Base-by-base conservation (phyloP, 2,113 vertebrate species). In the Oryzias melastigma region DNA sequence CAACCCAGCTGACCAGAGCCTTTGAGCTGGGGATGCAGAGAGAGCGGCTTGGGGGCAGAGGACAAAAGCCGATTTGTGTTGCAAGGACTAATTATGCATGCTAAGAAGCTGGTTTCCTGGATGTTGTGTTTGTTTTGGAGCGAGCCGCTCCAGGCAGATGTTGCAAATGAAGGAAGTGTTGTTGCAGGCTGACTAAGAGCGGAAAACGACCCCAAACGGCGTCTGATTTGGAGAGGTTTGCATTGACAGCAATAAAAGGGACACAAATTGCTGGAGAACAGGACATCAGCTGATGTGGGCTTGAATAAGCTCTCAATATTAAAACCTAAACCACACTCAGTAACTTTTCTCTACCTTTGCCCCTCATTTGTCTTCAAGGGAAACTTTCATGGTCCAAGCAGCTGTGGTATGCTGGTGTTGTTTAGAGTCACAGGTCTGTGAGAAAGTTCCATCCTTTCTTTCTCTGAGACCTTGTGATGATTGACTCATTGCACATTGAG, bases 51-150 rank as follows among this genome's bases (percentile, higher is more conserved):
- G 35, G 35, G 35, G 35, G 35, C 10, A 35, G 10, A 12, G 35
- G 35, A 35, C 35, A 35, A 35, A 35, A 35, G 35, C 35, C 10
- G 35, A 35, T 35, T 35, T 35, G 87, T 88, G 75, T 78, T 67
- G 74, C 66, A 67, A 82, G 70, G 42, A 58, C 71, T 88, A 72
- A 84, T 88, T 83, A 89, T 87, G 76, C 80, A 55, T 22, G 63
- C 80, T 43, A 54, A 15, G 58, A 61, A 66, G 48, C 66, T 40
- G 70, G 48, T 82, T 87, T 85, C 74, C 78, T 80, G 78, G 77
- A 77, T 83, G 82, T 73, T 74, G 72, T 90, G 88, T 90, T 91
- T 86, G 86, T 89, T 68, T 91, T 90, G 88, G 89, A 90, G 75
- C 70, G 46, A 50, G 52, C 71, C 73, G 71, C 76, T 85, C 78